Conservation (phyloP, 2,113 vertebrate genomes). For the Callopanchax toddi region DNA sequence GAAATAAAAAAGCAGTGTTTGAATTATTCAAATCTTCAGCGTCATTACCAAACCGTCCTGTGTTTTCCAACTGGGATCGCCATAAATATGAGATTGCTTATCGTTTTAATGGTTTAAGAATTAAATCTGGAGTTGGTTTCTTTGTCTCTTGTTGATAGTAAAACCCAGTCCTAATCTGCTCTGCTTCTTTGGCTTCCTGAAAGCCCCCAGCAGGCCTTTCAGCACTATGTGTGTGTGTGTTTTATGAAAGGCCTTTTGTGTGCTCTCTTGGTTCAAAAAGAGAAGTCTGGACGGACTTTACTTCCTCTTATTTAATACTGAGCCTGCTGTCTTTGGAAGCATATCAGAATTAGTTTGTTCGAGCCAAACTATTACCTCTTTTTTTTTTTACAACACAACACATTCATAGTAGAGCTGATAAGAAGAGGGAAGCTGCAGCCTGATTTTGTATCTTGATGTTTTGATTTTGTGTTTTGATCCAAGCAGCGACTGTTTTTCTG, state of each 20-base stretch:
- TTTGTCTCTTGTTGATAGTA: fast-evolving
- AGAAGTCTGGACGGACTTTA: conserved; percentile 43
- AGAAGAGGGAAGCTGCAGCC: not conserved
- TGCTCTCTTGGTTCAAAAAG: conserved; percentile 12
- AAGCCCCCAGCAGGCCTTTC: conserved; percentile 55
- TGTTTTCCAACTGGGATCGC: conserved; percentile 22
- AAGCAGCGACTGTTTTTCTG: not conserved
- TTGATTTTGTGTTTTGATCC: not conserved
- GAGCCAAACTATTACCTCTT: not conserved
- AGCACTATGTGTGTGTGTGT: not conserved
- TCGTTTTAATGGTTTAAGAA: conserved; percentile 13
- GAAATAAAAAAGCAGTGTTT: not conserved
- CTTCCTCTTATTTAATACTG: conserved; percentile 39
- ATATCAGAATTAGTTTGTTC: conserved; percentile 7
- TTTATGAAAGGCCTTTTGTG: conserved; percentile 43
- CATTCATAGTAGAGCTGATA: not conserved
- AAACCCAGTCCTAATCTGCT: conserved; percentile 12
- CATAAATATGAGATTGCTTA: conserved; percentile 9
- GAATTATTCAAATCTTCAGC: conserved; percentile 12
- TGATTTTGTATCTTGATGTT: no score
- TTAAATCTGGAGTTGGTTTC: conserved; percentile 6
- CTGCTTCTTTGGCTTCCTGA: conserved; percentile 40
- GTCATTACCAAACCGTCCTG: conserved; percentile 20
- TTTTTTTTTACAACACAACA: conserved; percentile 3
- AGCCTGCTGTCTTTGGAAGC: conserved; percentile 5